Evolutionary conservation across 2,113 vertebrate genomes (phyloP).

Genomic region (Oenanthe melanoleuca): DNA sequence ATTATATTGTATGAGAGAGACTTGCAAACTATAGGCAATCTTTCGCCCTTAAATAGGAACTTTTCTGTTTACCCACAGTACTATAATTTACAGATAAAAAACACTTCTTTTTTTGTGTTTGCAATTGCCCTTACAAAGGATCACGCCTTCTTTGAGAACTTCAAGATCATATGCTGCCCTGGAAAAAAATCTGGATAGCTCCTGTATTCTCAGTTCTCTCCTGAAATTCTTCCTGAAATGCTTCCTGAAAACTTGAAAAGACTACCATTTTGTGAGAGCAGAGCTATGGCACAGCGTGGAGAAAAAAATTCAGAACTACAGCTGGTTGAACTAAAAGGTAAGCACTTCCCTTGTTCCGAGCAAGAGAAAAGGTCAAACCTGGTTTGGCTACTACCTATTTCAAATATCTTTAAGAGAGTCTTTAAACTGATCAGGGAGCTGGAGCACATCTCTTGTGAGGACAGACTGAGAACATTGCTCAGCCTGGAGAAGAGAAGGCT

Average conservation of each 20-base stretch:
- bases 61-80: neutral
- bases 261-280: neutral
- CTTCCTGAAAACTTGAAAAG: neutral
- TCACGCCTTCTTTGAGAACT: neutral
- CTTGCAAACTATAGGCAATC: neutral
- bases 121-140: neutral
- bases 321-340: neutral
- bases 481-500: neutral
- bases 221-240: fast-evolving
- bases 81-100: neutral
- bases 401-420: neutral
- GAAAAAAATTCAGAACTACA: neutral
- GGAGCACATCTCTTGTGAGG: neutral
- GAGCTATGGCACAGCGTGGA: neutral
- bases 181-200: neutral
- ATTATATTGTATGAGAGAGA: neutral
- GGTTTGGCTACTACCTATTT: neutral
- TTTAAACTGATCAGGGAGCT: neutral
- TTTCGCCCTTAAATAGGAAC: neutral
- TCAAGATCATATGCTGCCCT: neutral
- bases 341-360: neutral
- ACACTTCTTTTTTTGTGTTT: neutral
- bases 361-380: neutral
- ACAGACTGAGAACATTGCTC: neutral
- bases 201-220: neutral